Percentiles rank a stretch among this genome's conserved stretches.
phyloP scores from a whole-genome alignment of 1,140 invertebrate genomes.

The Formica selysi region DNA sequence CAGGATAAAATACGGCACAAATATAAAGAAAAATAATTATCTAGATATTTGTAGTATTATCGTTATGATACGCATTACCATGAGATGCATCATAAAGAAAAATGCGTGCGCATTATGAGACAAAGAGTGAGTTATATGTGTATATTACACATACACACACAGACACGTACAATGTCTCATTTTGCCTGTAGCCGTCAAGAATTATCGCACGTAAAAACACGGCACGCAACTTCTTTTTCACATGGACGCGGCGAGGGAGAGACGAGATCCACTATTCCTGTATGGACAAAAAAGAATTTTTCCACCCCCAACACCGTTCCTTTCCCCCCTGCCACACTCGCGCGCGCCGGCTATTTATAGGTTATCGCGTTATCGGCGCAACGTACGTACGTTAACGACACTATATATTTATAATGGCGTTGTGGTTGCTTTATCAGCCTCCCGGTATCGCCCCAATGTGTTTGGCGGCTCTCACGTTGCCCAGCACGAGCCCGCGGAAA shows the following conservation, averaged over 20 bases:
- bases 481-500: slow-evolving; percentile 32
- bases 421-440: slow-evolving; percentile 35
- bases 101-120: neutral
- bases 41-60: slow-evolving; percentile 34
- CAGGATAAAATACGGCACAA: slow-evolving; percentile 34
- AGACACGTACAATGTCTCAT: neutral
- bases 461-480: neutral
- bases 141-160: neutral
- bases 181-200: slow-evolving; percentile 25
- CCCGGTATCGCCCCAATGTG: slow-evolving; percentile 35
- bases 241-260: neutral
- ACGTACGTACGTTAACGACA: slow-evolving; percentile 51
- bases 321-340: too few relatives aligned
- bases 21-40: slow-evolving; percentile 44
- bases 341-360: slow-evolving; percentile 51
- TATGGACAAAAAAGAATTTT: neutral
- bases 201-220: slow-evolving; percentile 49
- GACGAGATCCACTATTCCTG: neutral
- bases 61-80: neutral
- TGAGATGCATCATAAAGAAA: slow-evolving; percentile 15
- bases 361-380: slow-evolving; percentile 63
- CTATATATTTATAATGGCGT: slow-evolving; percentile 58
- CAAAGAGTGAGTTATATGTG: neutral
- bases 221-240: slow-evolving; percentile 47
- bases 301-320: too few relatives aligned